A percentile compares a stretch with the other conserved stretches of the same genome.
Conservation (phyloP, 2,888 invertebrate species). For the Cremastinae sp. region DNA sequence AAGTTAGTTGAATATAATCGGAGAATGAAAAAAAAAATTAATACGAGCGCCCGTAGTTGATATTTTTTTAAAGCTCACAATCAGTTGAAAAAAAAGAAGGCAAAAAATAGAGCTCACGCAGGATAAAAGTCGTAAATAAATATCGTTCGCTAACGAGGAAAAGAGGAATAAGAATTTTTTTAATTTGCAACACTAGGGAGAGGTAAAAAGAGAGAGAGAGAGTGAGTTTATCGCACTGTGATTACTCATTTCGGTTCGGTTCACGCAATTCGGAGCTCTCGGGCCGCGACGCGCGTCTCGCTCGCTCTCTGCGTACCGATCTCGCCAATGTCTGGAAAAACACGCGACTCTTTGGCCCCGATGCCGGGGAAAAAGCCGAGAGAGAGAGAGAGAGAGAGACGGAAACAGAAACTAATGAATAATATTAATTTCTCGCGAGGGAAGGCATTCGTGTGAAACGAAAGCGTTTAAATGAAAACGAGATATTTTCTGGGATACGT, state of each 20-base stretch:
- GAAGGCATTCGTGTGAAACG: conserved; percentile 53
- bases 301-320: too few species aligned
- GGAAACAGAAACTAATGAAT: conserved; percentile 30
- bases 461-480: conserved; percentile 44
- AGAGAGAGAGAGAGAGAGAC: neutral
- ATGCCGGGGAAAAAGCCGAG: too few species aligned
- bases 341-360: conserved; percentile 20
- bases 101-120: too few species aligned
- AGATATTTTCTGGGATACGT: conserved; percentile 23
- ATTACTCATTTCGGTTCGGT: conserved; percentile 48
- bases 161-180: neutral
- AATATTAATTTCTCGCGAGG: conserved; percentile 46
- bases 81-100: too few species aligned
- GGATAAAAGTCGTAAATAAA: too few species aligned
- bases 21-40: too few species aligned
- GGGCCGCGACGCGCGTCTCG: neutral
- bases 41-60: too few species aligned
- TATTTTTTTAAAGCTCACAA: too few species aligned
- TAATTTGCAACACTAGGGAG: neutral
- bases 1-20: too few species aligned
- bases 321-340: conserved; percentile 24
- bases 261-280: conserved; percentile 33
- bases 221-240: conserved; percentile 29
- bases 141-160: neutral
- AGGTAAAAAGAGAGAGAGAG: neutral